Evolutionary conservation across 2,888 invertebrate genomes (phyloP).

Genomic region (Drosophila peninsularis): DNA sequence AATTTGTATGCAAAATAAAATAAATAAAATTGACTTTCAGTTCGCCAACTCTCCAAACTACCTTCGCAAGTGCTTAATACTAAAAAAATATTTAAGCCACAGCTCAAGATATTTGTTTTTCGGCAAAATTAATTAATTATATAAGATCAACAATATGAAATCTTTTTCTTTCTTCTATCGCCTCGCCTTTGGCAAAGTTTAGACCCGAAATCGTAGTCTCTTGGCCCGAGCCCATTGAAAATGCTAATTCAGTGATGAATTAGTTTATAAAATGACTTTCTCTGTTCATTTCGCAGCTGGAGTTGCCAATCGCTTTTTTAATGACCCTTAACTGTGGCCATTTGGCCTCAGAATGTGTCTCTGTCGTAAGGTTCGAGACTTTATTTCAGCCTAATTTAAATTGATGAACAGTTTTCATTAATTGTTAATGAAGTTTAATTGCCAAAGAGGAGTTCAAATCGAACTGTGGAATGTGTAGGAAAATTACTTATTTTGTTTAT

Average conservation of each 20-base stretch:
- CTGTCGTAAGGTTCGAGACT: neutral
- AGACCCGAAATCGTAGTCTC: neutral
- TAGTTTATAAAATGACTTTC: neutral
- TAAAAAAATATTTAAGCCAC: neutral
- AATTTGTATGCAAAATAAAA: no score
- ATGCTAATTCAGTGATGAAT: neutral
- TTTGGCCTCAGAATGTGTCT: neutral
- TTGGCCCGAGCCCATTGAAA: neutral
- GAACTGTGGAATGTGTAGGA: neutral
- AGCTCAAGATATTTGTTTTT: neutral
- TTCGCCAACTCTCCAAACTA: neutral
- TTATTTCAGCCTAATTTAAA: slow-evolving; percentile 1
- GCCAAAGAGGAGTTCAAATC: neutral
- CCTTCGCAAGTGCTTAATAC: neutral
- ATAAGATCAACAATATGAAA: neutral
- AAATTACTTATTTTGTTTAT: neutral
- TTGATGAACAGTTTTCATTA: neutral
- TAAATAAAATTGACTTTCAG: neutral
- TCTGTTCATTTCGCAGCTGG: neutral
- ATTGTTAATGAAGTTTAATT: slow-evolving; percentile 3
- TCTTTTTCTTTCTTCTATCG: neutral
- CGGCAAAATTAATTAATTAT: neutral
- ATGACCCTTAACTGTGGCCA: neutral
- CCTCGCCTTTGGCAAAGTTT: neutral
- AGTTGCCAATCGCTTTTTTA: neutral